phyloP scores from a whole-genome alignment of 2,797 vertebrate genomes.

The Leucoraja ocellata region DNA sequence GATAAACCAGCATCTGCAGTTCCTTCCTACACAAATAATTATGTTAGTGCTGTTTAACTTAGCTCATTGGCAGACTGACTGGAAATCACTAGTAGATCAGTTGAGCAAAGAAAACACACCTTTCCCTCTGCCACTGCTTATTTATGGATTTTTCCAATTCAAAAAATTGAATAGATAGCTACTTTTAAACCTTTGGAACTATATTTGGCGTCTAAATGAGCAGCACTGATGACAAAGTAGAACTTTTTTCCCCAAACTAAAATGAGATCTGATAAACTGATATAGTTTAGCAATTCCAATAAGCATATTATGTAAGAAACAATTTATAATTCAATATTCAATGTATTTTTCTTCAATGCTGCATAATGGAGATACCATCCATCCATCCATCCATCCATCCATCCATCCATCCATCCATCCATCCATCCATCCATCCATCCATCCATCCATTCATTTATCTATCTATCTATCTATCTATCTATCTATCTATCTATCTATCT shows the following conservation, averaged over 20 bases:
- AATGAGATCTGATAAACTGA: not conserved
- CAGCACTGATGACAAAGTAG: not conserved
- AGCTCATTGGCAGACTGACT: not conserved
- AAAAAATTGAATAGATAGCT: not conserved
- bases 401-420: no score
- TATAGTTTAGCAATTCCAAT: not conserved
- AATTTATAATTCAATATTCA: slow-evolving; percentile 2
- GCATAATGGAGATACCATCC: not conserved
- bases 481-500: no score
- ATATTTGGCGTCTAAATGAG: no score
- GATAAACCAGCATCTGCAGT: no score
- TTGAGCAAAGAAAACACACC: not conserved
- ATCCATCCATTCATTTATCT: no score
- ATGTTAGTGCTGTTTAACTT: not conserved
- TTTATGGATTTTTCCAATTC: not conserved
- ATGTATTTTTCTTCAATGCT: not conserved
- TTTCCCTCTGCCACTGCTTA: not conserved
- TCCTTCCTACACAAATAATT: no score
- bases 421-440: no score
- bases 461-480: no score
- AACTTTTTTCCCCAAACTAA: not conserved
- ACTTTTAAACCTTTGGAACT: not conserved
- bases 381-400: no score
- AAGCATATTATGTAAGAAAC: slow-evolving; percentile 1
- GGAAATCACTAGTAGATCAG: not conserved